phyloP scores from a whole-genome alignment of 2,888 invertebrate species.

The Orchestes rusci region DNA sequence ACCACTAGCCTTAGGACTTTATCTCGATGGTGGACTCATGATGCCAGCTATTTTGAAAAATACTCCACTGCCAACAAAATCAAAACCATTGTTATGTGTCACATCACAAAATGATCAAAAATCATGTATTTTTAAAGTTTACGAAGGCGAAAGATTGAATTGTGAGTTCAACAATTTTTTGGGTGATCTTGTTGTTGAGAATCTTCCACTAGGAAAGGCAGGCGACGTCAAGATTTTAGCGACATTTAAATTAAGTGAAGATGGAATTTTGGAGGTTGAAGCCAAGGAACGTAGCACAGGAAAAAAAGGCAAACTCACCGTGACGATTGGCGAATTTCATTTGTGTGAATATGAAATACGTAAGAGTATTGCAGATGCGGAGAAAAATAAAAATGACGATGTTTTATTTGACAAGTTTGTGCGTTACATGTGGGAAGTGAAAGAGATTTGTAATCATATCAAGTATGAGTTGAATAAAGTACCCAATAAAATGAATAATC shows the following conservation, averaged over 20 bases:
- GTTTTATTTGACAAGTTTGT: too few relatives aligned
- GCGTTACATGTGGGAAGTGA: neutral
- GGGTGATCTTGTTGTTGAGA: conserved; percentile 15
- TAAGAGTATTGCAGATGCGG: too few relatives aligned
- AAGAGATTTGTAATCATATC: neutral
- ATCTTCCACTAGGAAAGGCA: conserved; percentile 23
- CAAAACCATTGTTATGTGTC: too few relatives aligned
- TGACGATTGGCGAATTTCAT: conserved; percentile 20
- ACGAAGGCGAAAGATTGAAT: conserved; percentile 27
- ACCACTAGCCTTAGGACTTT: too few relatives aligned
- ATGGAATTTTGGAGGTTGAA: conserved; percentile 23
- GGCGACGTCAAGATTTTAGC: conserved; percentile 20
- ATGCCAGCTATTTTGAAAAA: too few relatives aligned
- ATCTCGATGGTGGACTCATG: conserved; percentile 22
- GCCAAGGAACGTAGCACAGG: conserved; percentile 18
- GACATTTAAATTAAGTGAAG: too few relatives aligned
- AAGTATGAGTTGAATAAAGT: too few relatives aligned
- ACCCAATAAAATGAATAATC: too few relatives aligned
- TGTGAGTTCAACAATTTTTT: conserved; percentile 24
- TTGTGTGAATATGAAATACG: too few relatives aligned
- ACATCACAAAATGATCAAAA: conserved; percentile 14
- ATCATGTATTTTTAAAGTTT: conserved; percentile 13
- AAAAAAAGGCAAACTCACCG: conserved; percentile 10
- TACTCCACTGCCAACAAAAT: too few relatives aligned
- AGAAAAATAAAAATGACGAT: too few relatives aligned